Conservation (phyloP, 1,140 invertebrate genomes). For the Drosophila erecta region DNA sequence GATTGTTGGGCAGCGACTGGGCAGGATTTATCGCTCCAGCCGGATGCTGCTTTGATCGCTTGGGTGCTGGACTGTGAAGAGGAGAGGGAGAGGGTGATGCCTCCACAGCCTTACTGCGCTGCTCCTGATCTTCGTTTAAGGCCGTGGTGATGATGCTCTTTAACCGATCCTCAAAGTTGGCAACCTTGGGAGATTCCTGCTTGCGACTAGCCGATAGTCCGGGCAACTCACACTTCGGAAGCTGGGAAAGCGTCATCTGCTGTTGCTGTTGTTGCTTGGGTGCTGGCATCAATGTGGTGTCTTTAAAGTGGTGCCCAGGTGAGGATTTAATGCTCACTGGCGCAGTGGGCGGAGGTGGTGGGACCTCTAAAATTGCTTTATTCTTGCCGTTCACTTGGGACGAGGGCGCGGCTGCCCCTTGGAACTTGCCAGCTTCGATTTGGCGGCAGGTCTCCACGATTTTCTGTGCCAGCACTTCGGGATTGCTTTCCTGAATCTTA, state of each 20-base stretch:
- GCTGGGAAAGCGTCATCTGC: conserved; percentile 9
- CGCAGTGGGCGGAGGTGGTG: conserved; percentile 38
- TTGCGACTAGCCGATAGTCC: conserved; percentile 42
- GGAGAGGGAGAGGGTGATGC: conserved; percentile 37
- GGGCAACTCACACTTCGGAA: conserved; percentile 66
- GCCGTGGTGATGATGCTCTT: conserved; percentile 96
- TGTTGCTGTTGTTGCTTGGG: conserved; percentile 63
- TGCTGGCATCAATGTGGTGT: conserved; percentile 82
- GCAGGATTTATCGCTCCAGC: conserved; percentile 16
- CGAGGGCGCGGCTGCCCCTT: conserved; percentile 14
- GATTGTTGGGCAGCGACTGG: conserved; percentile 46
- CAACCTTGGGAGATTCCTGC: conserved; percentile 91
- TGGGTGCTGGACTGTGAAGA: conserved; percentile 65
- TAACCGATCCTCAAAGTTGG: conserved; percentile 95
- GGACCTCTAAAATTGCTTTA: conserved; percentile 25
- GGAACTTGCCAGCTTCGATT: conserved; percentile 92
- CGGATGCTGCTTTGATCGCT: conserved; percentile 75
- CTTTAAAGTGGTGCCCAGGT: conserved; percentile 47
- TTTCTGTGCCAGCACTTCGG: conserved; percentile 94
- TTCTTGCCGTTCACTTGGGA: conserved; percentile 48
- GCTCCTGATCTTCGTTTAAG: conserved; percentile 92
- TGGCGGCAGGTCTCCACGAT: conserved; percentile 94
- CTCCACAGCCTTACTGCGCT: conserved; percentile 84
- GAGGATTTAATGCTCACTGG: conserved; percentile 16
- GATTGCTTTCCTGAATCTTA: conserved; percentile 96